These are phyloP conservation scores for Heliornis fulica DNA, from an alignment of 2,113 vertebrate genomes.

Conservation along the genomic window DNA sequence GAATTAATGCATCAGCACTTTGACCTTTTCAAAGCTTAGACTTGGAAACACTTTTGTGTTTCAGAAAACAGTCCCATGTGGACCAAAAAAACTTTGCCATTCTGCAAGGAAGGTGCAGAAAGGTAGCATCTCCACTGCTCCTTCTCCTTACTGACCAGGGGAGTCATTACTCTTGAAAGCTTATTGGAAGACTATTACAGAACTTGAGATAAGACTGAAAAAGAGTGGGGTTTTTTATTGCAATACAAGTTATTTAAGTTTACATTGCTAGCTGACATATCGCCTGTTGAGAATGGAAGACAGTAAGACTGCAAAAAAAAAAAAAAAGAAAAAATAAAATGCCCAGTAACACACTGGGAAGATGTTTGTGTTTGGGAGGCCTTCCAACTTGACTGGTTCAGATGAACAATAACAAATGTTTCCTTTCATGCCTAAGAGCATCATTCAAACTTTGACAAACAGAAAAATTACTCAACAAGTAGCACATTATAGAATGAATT, in stretches of 20 bases:
- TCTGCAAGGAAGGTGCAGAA: background rate
- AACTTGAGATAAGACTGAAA: background rate
- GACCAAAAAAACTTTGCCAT: background rate
- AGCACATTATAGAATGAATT: background rate
- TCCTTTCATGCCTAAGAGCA: background rate
- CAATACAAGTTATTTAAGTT: background rate
- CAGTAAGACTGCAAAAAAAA: background rate
- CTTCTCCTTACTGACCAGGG: background rate
- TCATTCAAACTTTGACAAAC: background rate
- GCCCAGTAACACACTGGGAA: background rate
- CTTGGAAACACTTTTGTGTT: background rate
- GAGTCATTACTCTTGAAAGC: background rate
- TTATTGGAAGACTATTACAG: background rate
- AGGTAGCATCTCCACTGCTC: background rate
- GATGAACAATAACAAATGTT: background rate
- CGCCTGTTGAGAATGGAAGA: background rate
- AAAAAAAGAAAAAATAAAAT: background rate
- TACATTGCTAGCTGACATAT: background rate
- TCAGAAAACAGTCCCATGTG: background rate
- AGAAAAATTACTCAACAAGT: background rate
- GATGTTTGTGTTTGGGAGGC: background rate
- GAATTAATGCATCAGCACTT: background rate
- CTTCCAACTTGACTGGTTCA: background rate
- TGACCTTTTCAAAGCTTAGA: background rate
- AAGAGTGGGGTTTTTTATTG: background rate